Percentiles rank a stretch among this genome's conserved stretches.
These are phyloP conservation scores for Rattus norvegicus DNA, from an alignment of 2,113 vertebrate genomes.

Conservation along the genomic window GRCr8 NC_086024.1:75833501-75834000, in stretches of 20 bases:
- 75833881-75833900: neutral
- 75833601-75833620: slow-evolving; percentile 28
- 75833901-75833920: neutral
- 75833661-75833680: neutral
- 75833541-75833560: neutral
- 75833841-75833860: neutral
- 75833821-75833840: neutral
- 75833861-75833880: slow-evolving; percentile 51
- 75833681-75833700: neutral
- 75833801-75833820: slow-evolving; percentile 4
- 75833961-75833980: neutral
- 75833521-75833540: slow-evolving; percentile 59
- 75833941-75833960: neutral
- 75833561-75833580: slow-evolving; percentile 29
- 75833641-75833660: neutral
- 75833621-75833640: neutral
- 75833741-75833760: neutral
- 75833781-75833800: neutral
- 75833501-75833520: neutral
- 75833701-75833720: neutral
- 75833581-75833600: neutral
- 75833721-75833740: slow-evolving; percentile 1
- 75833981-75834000: neutral
- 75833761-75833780: neutral
- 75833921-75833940: neutral